Percentiles rank a stretch among this genome's conserved stretches.
phyloP scores from a whole-genome alignment of 2,888 invertebrate genomes.

The Aphodius granarius region DNA sequence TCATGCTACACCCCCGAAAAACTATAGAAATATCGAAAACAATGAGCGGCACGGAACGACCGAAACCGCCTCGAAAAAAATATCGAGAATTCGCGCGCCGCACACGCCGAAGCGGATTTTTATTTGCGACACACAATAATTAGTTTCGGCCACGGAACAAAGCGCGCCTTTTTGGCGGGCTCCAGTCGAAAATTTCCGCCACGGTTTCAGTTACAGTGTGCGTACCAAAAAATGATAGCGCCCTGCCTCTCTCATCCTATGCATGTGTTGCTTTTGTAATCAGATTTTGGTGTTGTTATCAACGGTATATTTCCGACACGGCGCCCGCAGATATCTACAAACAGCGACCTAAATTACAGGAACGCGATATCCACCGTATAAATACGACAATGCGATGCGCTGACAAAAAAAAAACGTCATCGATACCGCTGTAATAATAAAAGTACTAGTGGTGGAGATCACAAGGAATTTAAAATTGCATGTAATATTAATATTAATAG shows the following conservation, averaged over 20 bases:
- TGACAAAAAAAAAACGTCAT: not conserved
- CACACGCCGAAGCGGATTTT: conserved; percentile 1
- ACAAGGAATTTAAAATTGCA: too few species aligned
- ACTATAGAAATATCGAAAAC: conserved; percentile 14
- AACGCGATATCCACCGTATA: not conserved
- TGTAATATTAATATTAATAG: too few species aligned
- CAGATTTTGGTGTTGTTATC: conserved; percentile 1
- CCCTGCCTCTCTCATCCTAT: not conserved
- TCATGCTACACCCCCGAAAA: not conserved
- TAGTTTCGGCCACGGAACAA: conserved; percentile 13
- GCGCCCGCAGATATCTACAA: not conserved
- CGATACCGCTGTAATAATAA: not conserved
- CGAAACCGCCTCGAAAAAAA: not conserved
- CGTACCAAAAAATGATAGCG: conserved; percentile 1
- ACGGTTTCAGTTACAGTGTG: not conserved
- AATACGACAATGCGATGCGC: not conserved
- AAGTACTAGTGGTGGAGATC: not conserved
- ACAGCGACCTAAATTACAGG: not conserved
- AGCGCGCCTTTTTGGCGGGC: conserved; percentile 2
- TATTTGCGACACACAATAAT: conserved; percentile 13
- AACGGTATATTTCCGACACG: not conserved
- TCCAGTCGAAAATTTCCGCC: conserved; percentile 7
- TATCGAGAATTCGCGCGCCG: not conserved
- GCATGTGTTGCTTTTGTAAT: not conserved
- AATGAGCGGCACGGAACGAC: conserved; percentile 1